These are phyloP conservation scores for Agapornis roseicollis DNA, from an alignment of 2,113 vertebrate genomes.

Conservation along the genomic window DNA sequence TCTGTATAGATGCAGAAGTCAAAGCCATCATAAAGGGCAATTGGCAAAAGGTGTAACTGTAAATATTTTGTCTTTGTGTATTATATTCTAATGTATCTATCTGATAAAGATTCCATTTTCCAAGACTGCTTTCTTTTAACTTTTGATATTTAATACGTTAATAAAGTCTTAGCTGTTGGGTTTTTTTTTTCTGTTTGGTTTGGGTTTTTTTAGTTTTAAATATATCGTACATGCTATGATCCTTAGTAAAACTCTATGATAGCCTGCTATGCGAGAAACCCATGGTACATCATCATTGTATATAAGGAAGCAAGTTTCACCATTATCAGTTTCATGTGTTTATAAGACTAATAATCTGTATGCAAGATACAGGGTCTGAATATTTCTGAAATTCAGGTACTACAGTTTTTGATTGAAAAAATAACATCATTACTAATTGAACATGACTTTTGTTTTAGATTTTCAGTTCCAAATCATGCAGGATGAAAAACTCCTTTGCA, in stretches of 20 bases:
- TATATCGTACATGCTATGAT: background rate
- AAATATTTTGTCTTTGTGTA: background rate
- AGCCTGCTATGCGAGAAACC: background rate
- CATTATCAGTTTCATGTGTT: background rate
- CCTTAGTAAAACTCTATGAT: background rate
- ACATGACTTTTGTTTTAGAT: background rate
- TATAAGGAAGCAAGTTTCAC: background rate
- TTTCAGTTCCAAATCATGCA: background rate
- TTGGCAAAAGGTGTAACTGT: background rate
- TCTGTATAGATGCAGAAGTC: background rate
- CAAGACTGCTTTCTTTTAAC: background rate
- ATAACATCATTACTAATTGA: background rate
- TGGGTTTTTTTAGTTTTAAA: background rate
- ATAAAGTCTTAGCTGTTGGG: background rate
- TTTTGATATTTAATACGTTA: background rate
- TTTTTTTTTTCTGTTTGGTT: rapidly evolving
- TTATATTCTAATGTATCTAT: background rate
- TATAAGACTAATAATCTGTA: background rate
- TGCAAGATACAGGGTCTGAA: background rate
- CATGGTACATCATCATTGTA: rapidly evolving
- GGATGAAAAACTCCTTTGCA: background rate
- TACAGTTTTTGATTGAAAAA: background rate
- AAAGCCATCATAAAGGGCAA: rapidly evolving
- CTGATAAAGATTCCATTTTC: background rate
- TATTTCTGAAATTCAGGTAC: background rate